Evolutionary conservation across 92 coral and sea anemone species (phyloP).

Genomic region (Epizoanthus fatuus): DNA sequence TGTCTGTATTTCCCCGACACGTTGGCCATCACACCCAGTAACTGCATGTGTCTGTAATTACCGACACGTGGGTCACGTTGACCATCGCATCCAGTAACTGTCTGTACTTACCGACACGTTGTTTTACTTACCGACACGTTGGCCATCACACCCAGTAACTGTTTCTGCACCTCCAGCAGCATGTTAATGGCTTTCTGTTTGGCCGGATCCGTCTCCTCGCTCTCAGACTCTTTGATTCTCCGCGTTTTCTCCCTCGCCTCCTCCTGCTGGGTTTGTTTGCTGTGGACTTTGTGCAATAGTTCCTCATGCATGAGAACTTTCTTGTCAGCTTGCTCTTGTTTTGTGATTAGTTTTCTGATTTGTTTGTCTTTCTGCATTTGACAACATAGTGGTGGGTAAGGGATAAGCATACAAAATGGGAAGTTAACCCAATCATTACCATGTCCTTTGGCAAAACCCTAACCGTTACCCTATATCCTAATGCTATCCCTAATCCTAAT

Average conservation of each 20-base stretch:
- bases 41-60: not conserved
- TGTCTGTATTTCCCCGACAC: slow-evolving; percentile 61
- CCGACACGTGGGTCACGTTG: not conserved
- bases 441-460: too few relatives aligned
- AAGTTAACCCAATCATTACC: too few relatives aligned
- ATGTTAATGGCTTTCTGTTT: slow-evolving; percentile 83
- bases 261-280: slow-evolving; percentile 67
- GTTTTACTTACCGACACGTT: slow-evolving; percentile 54
- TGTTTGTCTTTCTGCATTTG: slow-evolving; percentile 74
- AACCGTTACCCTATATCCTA: too few relatives aligned
- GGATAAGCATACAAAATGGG: not conserved
- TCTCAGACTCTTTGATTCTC: slow-evolving; percentile 73
- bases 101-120: slow-evolving; percentile 50
- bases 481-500: too few relatives aligned
- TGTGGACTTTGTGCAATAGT: slow-evolving; percentile 77
- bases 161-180: slow-evolving; percentile 88
- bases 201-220: slow-evolving; percentile 62
- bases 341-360: slow-evolving; percentile 64
- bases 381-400: not conserved
- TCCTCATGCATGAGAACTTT: slow-evolving; percentile 96
- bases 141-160: slow-evolving; percentile 82
- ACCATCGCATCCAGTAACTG: not conserved
- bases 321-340: slow-evolving; percentile 70
- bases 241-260: slow-evolving; percentile 87
- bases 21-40: not conserved